Evolutionary conservation across 2,797 vertebrate genomes (phyloP).

Genomic region (Oreortyx pictus): DNA sequence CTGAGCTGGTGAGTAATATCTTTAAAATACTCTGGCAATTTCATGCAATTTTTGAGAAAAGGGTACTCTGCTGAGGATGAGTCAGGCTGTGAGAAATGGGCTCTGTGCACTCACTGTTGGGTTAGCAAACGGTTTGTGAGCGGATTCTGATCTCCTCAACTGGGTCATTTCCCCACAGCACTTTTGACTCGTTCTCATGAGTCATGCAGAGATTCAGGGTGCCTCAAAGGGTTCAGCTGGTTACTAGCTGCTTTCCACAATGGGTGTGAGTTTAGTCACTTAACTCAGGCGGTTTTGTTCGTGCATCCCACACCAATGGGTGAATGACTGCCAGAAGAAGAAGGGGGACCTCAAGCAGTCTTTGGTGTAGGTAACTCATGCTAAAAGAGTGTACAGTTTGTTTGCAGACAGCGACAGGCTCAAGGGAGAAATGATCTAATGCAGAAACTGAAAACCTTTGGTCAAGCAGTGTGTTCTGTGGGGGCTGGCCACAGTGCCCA

Average conservation of each 20-base stretch:
- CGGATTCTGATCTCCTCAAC: neutral
- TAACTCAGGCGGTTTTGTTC: neutral
- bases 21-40: slow-evolving; percentile 8
- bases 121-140: neutral
- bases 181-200: slow-evolving; percentile 16
- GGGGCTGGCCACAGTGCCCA: neutral
- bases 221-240: neutral
- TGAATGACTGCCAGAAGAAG: neutral
- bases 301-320: neutral
- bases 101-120: neutral
- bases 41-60: neutral
- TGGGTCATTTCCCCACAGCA: slow-evolving; percentile 30
- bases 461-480: neutral
- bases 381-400: neutral
- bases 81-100: slow-evolving; percentile 9
- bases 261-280: neutral
- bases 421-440: neutral
- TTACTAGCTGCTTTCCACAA: neutral
- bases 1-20: slow-evolving; percentile 41
- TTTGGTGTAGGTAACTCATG: neutral
- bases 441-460: neutral
- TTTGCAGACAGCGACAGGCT: neutral
- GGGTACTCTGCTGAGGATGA: neutral
- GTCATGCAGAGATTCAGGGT: neutral
- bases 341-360: neutral